Base-by-base conservation (phyloP, 2,797 vertebrate species). In the Malurus leucopterus region DNA sequence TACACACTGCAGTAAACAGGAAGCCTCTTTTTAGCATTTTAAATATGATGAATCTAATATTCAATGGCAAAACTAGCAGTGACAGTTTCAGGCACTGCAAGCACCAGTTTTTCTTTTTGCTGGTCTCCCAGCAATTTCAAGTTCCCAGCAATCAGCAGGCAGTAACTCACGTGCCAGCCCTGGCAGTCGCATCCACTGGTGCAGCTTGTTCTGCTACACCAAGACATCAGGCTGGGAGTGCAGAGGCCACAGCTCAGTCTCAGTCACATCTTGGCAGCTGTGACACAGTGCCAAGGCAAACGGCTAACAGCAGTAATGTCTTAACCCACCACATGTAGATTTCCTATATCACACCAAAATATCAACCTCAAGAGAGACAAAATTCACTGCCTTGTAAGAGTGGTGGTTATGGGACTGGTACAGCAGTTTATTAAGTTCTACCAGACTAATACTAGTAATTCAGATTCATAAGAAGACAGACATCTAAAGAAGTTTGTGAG, bases 111-210 rank as follows among this genome's bases (percentile, higher is more conserved):
- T 71, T 55, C 7, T 13, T 53, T 71, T 68, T 40, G 15, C 22
- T 67, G 8, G 20, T 92, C 22, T 64, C 8, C 18, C 11, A 26
- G 14, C 1, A 7, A 41, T 40, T 51, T 11, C 29, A 75, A 2
- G 8, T 22, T 67, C 26, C 19, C 41, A 43, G 5, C 9, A n/a
- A 40, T 18, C 20, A 70, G 20, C 13, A 24, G 41, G 26, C 11
- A 65, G 40, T 14, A 57, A 10, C 11, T 40, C 0, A 0, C 16
- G 38, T 27, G 22, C 13, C 0, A 1, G 27, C 26, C 26, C 21
- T 58, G 43, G 21, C 16, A 17, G 29, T 22, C 30, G 18, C 38
- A 27, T 29, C 6, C 41, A 24, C 30, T 3, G 2, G 20, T 1
- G 4, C 15, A 57, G 19, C 9, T 1, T 4, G 8, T 18, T 8